Base-by-base conservation (phyloP, 2,113 vertebrate species). In the Phylloscopus trochilus region DNA sequence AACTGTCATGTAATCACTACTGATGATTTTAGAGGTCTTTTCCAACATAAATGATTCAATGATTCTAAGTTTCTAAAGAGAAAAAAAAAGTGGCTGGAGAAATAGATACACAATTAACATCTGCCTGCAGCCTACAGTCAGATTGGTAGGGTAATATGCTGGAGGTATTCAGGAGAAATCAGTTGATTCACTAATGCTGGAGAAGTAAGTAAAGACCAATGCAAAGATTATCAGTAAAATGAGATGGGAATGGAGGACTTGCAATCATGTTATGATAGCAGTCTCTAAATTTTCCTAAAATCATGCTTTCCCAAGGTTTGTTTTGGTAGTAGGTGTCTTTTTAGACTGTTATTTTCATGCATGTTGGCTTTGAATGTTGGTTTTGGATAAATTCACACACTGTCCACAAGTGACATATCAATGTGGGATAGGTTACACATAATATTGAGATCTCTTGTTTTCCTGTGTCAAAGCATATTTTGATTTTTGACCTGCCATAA, bases 351-450 rank as follows among this genome's bases (percentile, higher is more conserved):
- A 55, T 94, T 96, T 95, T 92, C 93, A 66, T 79, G 46, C 77
- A 58, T 30, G 31, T 92, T 88, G 79, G n/a, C 79, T 86, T 84
- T 92, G 80, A 82, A 75, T 97, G 90, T 97, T 97, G 82, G 72
- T 93, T 97, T 97, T 97, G 96, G 97, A 91, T 79, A 64, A 41
- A 55, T 84, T 96, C 85, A 93, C 62, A 55, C 70, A 69, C 66
- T 59, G 64, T 80, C 83, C 18, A 5, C 76, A 76, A 85, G 35
- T 70, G 67, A 67, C 28, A 68, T 33, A 62, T 12, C 22, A 51
- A 78, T 77, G 37, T 81, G 41, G 82, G 78, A 92, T 81, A 89
- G 76, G 39, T 97, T 96, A 91, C 93, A 70, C 70, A 60, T 62
- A 92, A 72, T 84, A 95, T 20, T 79, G 83, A 95, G 43, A 93